Base-by-base conservation (phyloP, 2,888 invertebrate genomes). In the Andrena flavipes region DNA sequence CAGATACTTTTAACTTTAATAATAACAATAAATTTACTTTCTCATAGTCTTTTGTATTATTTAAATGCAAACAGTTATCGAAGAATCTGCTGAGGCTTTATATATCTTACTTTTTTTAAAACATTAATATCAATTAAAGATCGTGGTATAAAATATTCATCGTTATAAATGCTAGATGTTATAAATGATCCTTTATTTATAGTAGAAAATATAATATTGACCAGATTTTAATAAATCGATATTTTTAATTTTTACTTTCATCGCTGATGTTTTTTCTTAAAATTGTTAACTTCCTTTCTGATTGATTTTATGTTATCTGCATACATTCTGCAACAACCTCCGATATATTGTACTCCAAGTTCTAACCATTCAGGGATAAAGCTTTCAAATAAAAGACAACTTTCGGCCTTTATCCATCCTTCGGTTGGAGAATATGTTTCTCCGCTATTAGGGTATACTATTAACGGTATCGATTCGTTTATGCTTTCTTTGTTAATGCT, bases 391-490 rank as follows among this genome's bases (percentile, higher is more conserved):
- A 97, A 95, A 84, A 96, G 96, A 92, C 96, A 96, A 91, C 96
- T 96, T 87, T 96, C 96, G 2, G 89, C 89, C 4, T 77, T 85
- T 94, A 95, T 96, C 96, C 96, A 93, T 70, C 93, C 94, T 10
- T 91, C 95, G 7, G 90, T 95, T 91, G 95, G 95, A 73, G 96
- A 95, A 95, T 97, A 98, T 91, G 95, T 96, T 94, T 98, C 98
- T 70, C 99, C 99, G 90, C 98, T 98, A 93, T 99, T 99, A 3
- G 99, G 98, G 94, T 99, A 99, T 33, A 97, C 98, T 76, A 99
- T 96, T 74, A 98, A 94, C 2, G 98, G 97, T 79, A 98, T 95
- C 69, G 93, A 94, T 51, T 93, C 92, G 20, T 94, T 93, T 87
- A 93, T 92, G 56, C 94, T 92, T 35, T 94, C 94, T 16, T 94